Percentiles rank a stretch among this genome's conserved stretches.
Conservation (phyloP, 1,140 invertebrate genomes). For the Diploscapter pachys region DNA sequence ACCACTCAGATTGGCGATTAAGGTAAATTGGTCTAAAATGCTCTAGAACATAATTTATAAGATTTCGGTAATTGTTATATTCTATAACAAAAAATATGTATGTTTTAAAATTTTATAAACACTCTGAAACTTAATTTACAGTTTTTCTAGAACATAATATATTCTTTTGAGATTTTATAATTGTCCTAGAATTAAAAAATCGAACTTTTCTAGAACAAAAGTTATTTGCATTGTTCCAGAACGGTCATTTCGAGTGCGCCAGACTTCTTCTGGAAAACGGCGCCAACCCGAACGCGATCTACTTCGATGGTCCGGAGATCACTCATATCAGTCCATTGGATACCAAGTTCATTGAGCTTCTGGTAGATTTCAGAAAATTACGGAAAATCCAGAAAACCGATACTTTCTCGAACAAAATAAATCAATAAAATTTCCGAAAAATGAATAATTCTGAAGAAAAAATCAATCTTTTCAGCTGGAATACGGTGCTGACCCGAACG, state of each 20-base stretch:
- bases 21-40: conserved; percentile 3
- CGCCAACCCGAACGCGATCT: conserved; percentile 66
- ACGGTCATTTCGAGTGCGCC: conserved; percentile 70
- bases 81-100: no score
- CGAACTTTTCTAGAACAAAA: no score
- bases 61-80: no score
- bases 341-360: conserved; percentile 39
- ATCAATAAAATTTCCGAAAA: no score
- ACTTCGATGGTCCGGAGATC: conserved; percentile 48
- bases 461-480: conserved; percentile 16
- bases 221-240: conserved; percentile 5
- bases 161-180: no score
- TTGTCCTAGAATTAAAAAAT: no score
- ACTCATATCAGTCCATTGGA: conserved; percentile 37
- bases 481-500: conserved; percentile 42
- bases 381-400: no score
- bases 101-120: no score
- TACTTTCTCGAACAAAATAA: no score
- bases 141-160: no score
- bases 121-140: no score
- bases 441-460: not conserved
- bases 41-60: not conserved
- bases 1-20: conserved; percentile 68
- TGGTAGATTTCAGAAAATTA: conserved; percentile 17
- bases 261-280: conserved; percentile 70